phyloP scores from a whole-genome alignment of 2,113 vertebrate species.

The Chascanopsetta lugubris region DNA sequence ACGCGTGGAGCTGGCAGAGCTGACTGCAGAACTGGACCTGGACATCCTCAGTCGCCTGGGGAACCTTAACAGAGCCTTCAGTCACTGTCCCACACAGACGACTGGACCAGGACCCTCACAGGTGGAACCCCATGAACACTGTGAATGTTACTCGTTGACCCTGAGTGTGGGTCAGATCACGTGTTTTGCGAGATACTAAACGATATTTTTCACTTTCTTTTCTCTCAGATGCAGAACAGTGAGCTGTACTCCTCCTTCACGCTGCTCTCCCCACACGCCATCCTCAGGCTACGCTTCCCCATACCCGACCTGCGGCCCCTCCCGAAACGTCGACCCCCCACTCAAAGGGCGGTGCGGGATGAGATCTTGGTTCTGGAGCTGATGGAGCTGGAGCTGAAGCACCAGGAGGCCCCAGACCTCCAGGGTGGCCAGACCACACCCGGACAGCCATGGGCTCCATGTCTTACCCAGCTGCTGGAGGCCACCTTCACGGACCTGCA shows the following conservation, averaged over 20 bases:
- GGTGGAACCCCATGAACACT: slow-evolving; percentile 41
- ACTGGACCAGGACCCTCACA: slow-evolving; percentile 52
- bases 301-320: slow-evolving; percentile 86
- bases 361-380: slow-evolving; percentile 86
- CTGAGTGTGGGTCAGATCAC: not conserved
- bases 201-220: slow-evolving; percentile 3
- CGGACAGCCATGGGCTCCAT: slow-evolving; percentile 56
- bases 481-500: slow-evolving; percentile 87
- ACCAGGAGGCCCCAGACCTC: slow-evolving; percentile 79
- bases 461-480: slow-evolving; percentile 80
- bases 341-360: slow-evolving; percentile 78
- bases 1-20: slow-evolving; percentile 77
- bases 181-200: no score
- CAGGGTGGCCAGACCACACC: slow-evolving; percentile 57
- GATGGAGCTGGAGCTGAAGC: slow-evolving; percentile 81
- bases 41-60: slow-evolving; percentile 78
- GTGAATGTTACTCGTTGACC: not conserved
- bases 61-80: slow-evolving; percentile 73
- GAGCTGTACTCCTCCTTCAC: slow-evolving; percentile 79
- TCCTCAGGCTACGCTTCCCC: slow-evolving; percentile 86
- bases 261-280: slow-evolving; percentile 82
- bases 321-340: slow-evolving; percentile 78
- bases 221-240: slow-evolving; percentile 53
- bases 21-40: slow-evolving; percentile 81
- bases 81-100: slow-evolving; percentile 64